Evolutionary conservation across 2,888 invertebrate species (phyloP).

Genomic region (Silvanus unidentatus): DNA sequence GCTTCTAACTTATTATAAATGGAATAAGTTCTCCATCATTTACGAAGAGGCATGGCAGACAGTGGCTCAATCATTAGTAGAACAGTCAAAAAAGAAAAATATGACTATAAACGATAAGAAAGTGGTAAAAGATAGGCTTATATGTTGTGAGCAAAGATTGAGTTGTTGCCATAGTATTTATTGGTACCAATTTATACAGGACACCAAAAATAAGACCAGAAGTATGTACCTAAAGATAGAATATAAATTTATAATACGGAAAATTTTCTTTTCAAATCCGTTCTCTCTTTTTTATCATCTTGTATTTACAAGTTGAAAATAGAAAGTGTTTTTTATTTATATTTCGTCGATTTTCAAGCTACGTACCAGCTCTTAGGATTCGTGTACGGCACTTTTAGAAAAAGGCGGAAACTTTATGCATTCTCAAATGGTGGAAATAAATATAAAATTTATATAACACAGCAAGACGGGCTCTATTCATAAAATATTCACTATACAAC

Average conservation of each 20-base stretch:
- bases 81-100: slow-evolving; percentile 68
- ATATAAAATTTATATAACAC: too few species aligned
- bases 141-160: slow-evolving; percentile 70
- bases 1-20: slow-evolving; percentile 82
- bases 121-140: slow-evolving; percentile 63
- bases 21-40: slow-evolving; percentile 89
- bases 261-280: not conserved
- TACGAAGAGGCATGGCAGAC: slow-evolving; percentile 76
- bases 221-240: slow-evolving; percentile 51
- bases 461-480: too few species aligned
- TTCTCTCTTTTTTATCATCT: too few species aligned
- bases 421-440: too few species aligned
- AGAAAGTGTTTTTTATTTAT: too few species aligned
- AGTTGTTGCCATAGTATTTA: slow-evolving; percentile 72
- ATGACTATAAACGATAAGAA: slow-evolving; percentile 79
- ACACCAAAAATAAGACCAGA: slow-evolving; percentile 79
- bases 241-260: slow-evolving; percentile 3
- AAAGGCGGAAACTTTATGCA: too few species aligned
- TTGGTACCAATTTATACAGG: slow-evolving; percentile 79
- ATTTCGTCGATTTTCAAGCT: too few species aligned
- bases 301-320: too few species aligned
- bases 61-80: slow-evolving; percentile 74
- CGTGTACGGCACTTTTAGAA: too few species aligned
- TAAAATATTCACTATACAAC: not conserved
- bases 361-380: too few species aligned